Evolutionary conservation across 2,888 invertebrate genomes (phyloP).

Genomic region (Coelinius sp.): DNA sequence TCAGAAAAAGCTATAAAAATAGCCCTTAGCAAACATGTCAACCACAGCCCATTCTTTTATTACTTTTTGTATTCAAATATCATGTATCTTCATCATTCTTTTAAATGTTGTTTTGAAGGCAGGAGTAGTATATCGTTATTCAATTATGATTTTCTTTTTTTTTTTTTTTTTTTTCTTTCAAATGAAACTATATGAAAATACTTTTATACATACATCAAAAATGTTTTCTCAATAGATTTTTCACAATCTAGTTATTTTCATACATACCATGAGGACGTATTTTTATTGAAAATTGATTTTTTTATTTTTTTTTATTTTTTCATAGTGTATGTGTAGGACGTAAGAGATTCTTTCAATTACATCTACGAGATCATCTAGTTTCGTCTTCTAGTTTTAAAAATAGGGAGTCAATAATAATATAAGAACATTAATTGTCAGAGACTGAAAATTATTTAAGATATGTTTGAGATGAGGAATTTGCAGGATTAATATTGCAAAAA

Average conservation of each 20-base stretch:
- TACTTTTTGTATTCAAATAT: conserved; percentile 65
- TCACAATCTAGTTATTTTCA: conserved; percentile 29
- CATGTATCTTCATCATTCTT: conserved; percentile 44
- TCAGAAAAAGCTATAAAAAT: conserved; percentile 70
- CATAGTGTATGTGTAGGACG: conserved; percentile 24
- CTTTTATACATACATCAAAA: conserved; percentile 55
- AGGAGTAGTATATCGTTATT: conserved; percentile 21
- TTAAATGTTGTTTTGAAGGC: conserved; percentile 44
- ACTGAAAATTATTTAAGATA: conserved; percentile 48
- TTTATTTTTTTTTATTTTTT: background rate
- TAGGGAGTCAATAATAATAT: background rate
- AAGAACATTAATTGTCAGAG: conserved; percentile 13
- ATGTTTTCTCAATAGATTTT: conserved; percentile 43
- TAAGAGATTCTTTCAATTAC: conserved; percentile 25
- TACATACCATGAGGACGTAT: conserved; percentile 30
- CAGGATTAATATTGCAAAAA: conserved; percentile 32
- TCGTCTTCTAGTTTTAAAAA: background rate
- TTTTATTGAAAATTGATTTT: conserved; percentile 4
- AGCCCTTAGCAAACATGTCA: conserved; percentile 66
- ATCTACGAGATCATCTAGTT: background rate
- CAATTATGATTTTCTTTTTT: conserved; percentile 27
- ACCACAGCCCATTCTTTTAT: conserved; percentile 68
- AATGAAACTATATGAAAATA: conserved; percentile 66
- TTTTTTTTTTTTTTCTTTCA: conserved; percentile 48
- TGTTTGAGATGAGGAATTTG: conserved; percentile 52